Evolutionary conservation across 53 echinoderm and acorn worm species (phyloP).

Genomic region (Henricia sp.): DNA sequence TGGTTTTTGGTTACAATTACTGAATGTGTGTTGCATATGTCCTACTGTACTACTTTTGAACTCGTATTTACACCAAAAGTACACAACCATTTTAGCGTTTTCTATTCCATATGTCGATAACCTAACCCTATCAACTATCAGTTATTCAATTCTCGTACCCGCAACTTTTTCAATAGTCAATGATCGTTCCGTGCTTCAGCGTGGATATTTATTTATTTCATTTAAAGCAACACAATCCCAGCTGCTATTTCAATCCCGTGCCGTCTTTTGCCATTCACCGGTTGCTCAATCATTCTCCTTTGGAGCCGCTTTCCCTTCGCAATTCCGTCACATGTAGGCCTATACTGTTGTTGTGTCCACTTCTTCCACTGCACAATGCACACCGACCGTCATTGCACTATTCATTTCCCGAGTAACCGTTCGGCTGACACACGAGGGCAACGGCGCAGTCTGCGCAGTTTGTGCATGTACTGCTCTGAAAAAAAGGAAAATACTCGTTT

Average conservation of each 20-base stretch:
- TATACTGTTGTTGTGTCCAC: background rate
- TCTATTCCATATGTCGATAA: background rate
- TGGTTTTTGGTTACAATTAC: too few species aligned
- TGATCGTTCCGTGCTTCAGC: too few species aligned
- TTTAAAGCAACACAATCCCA: background rate
- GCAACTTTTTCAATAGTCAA: background rate
- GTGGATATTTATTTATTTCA: too few species aligned
- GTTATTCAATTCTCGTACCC: background rate
- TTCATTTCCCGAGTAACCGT: conserved; percentile 31
- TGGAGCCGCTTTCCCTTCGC: background rate
- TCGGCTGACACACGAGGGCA: conserved; percentile 20
- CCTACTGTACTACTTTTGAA: too few species aligned
- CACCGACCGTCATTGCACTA: conserved; percentile 39
- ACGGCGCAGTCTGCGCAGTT: conserved; percentile 3
- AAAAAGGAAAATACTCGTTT: too few species aligned
- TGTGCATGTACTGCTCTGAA: background rate
- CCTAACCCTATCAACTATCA: background rate
- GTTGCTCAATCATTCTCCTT: conserved; percentile 43
- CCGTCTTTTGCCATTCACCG: conserved; percentile 8
- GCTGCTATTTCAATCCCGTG: conserved; percentile 18
- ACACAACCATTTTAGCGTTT: background rate
- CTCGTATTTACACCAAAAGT: too few species aligned
- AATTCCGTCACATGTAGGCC: conserved; percentile 20
- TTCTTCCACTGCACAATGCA: background rate
- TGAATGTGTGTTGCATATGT: too few species aligned